These are phyloP conservation scores for Ancistrus triradiatus DNA, from an alignment of 2,113 vertebrate genomes.

Conservation along the genomic window DNA sequence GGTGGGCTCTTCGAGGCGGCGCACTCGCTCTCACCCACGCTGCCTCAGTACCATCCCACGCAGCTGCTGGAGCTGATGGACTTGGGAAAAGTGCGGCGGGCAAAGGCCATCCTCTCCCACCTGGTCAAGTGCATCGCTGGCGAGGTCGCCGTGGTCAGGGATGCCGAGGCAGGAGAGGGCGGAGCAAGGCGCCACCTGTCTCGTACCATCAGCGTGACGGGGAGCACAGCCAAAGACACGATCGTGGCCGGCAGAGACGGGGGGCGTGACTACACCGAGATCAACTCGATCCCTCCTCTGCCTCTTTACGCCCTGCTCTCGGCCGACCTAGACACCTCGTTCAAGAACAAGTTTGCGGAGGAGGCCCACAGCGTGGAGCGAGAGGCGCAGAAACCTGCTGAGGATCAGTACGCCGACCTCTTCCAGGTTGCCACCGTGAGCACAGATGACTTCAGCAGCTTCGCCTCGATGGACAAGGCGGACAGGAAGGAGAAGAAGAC, in stretches of 20 bases:
- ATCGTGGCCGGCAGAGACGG: conserved; percentile 93
- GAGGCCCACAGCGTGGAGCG: conserved; percentile 75
- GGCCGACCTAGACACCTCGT: conserved; percentile 88
- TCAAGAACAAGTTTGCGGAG: conserved; percentile 69
- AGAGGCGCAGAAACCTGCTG: conserved; percentile 66
- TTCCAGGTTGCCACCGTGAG: conserved; percentile 86
- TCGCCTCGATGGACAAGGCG: conserved; percentile 86
- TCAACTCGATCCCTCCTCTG: conserved; percentile 92
- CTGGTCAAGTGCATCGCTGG: conserved; percentile 97
- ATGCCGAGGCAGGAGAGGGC: conserved; percentile 85
- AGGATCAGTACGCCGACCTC: conserved; percentile 89
- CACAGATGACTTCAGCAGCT: conserved; percentile 89
- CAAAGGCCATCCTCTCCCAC: conserved; percentile 95
- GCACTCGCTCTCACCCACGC: conserved; percentile 89
- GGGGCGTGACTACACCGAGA: conserved; percentile 93
- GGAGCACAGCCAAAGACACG: conserved; percentile 94
- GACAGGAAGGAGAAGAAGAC: conserved; percentile 93
- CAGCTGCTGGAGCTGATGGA: conserved; percentile 96
- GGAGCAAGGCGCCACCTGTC: conserved; percentile 89
- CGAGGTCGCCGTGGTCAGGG: conserved; percentile 92
- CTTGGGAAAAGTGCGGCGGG: conserved; percentile 88
- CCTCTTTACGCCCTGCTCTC: conserved; percentile 86
- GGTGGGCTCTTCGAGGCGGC: conserved; percentile 96
- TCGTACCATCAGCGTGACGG: conserved; percentile 94
- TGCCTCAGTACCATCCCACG: conserved; percentile 96